Percentiles rank a stretch among this genome's conserved stretches.
phyloP scores from a whole-genome alignment of 2,888 invertebrate genomes.

The Chelonus formosanus region DNA sequence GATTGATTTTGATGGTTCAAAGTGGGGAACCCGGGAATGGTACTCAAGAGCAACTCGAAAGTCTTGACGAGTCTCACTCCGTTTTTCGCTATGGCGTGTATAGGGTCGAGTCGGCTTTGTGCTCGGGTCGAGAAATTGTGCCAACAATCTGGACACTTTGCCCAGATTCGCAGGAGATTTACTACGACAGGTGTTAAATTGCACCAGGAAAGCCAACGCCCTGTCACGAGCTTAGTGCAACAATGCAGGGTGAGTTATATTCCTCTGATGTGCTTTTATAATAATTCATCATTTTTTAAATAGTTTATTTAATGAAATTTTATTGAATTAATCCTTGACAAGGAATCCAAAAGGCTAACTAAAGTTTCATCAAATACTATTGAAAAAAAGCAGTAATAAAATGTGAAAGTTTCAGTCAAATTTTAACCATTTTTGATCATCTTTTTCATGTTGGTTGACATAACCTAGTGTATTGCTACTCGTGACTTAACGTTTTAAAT shows the following conservation, averaged over 20 bases:
- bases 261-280: background rate
- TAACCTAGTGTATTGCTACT: constrained; percentile 24
- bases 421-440: background rate
- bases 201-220: constrained; percentile 71
- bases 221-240: constrained; percentile 61
- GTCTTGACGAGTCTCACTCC: constrained; percentile 69
- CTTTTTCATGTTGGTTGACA: constrained; percentile 16
- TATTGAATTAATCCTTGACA: too few relatives aligned
- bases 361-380: too few relatives aligned
- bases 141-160: constrained; percentile 73
- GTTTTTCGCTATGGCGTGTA: constrained; percentile 84
- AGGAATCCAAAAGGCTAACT: too few relatives aligned
- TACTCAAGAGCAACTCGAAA: constrained; percentile 53
- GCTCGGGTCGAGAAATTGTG: constrained; percentile 84
- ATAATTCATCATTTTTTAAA: too few relatives aligned
- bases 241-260: constrained; percentile 63
- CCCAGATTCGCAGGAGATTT: constrained; percentile 73
- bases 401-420: constrained; percentile 1
- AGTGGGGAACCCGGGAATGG: constrained; percentile 48
- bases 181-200: constrained; percentile 74
- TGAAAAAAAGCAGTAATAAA: background rate
- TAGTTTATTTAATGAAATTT: too few relatives aligned
- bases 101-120: constrained; percentile 84
- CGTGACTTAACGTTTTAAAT: constrained; percentile 21
- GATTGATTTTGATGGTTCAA: constrained; percentile 37